Conservation (phyloP, 2,113 vertebrate species). For the Malaclemys terrapin region DNA sequence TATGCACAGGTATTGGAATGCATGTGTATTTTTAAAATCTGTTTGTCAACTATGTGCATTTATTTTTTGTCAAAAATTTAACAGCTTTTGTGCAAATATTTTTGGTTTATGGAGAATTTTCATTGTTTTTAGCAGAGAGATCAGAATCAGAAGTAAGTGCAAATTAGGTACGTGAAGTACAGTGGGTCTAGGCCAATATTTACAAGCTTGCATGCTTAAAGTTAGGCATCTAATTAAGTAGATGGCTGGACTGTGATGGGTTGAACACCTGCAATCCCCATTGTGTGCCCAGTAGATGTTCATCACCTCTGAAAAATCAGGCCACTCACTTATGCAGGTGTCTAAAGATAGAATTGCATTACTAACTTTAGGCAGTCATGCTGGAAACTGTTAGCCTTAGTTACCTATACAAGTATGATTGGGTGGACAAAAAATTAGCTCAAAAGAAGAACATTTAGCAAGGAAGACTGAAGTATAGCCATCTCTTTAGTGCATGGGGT, state of each 20-base stretch:
- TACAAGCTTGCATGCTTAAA: not conserved
- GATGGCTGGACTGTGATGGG: not conserved
- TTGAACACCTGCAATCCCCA: not conserved
- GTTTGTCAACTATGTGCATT: not conserved
- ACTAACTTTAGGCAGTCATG: not conserved
- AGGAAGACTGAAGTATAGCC: not conserved
- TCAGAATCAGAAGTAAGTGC: not conserved
- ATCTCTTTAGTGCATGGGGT: not conserved
- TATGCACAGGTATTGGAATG: not conserved
- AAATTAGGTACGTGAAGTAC: not conserved
- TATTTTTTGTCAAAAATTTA: not conserved
- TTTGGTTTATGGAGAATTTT: not conserved
- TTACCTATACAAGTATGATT: not conserved
- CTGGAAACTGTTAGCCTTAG: not conserved
- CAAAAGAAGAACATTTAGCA: constrained; percentile 15
- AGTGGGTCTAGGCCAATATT: not conserved
- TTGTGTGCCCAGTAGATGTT: not conserved
- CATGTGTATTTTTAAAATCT: not conserved
- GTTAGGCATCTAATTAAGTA: not conserved
- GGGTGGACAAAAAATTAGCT: not conserved
- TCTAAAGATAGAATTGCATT: not conserved
- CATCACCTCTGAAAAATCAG: not conserved
- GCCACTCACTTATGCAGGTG: not conserved
- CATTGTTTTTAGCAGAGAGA: not conserved
- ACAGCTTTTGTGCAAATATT: not conserved